phyloP scores from a whole-genome alignment of 2,113 vertebrate genomes.

The Misgurnus mizolepis region DNA sequence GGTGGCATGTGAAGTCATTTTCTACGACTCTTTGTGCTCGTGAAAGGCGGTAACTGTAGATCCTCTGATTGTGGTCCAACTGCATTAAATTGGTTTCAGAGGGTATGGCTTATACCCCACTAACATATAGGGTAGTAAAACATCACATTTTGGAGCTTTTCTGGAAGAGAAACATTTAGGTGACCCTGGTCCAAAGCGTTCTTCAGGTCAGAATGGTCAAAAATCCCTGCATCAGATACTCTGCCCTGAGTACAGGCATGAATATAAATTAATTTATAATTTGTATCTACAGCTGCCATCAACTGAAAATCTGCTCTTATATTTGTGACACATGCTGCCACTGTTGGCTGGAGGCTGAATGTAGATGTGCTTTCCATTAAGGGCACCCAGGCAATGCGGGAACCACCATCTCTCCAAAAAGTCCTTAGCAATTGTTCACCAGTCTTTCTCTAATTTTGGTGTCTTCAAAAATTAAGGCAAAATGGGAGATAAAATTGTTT shows the following conservation, averaged over 20 bases:
- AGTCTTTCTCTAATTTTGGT: slow-evolving; percentile 5
- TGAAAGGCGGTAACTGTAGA: too few species aligned
- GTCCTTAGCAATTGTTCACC: background rate
- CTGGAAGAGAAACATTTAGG: too few species aligned
- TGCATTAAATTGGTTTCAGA: too few species aligned
- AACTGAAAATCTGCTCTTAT: background rate
- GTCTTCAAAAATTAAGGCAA: slow-evolving; percentile 17
- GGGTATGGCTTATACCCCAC: too few species aligned
- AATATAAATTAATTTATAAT: background rate
- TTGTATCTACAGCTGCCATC: background rate
- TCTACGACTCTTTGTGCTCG: too few species aligned
- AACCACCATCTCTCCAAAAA: background rate
- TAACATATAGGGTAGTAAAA: too few species aligned
- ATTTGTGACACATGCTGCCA: background rate
- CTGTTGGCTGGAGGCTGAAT: background rate
- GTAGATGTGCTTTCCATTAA: slow-evolving; percentile 1
- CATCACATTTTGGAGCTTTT: too few species aligned
- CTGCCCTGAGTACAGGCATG: slow-evolving; percentile 2
- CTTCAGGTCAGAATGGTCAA: background rate
- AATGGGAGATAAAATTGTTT: background rate
- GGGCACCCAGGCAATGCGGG: background rate
- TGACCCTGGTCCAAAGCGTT: background rate
- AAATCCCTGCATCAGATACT: background rate
- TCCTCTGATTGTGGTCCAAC: too few species aligned
- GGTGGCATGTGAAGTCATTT: too few species aligned